These are phyloP conservation scores for Furcifer pardalis DNA, from an alignment of 2,797 vertebrate species.

Conservation along the genomic window DNA sequence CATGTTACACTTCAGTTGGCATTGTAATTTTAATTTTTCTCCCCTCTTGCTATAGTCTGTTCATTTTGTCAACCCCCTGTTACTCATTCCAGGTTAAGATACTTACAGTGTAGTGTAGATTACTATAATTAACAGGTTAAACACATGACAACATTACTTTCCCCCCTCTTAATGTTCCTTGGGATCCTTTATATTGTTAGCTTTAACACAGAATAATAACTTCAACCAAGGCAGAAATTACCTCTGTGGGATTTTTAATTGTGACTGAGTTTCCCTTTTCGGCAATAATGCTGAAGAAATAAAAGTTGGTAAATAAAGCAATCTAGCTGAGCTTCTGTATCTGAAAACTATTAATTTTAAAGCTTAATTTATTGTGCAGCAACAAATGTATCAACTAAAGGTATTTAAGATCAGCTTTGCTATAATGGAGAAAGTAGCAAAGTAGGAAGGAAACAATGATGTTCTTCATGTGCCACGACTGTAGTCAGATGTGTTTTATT, in stretches of 20 bases:
- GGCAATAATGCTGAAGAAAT: conserved; percentile 66
- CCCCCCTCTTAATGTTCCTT: conserved; percentile 64
- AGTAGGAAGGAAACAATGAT: not conserved
- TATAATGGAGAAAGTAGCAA: too few relatives aligned
- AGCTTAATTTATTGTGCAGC: conserved; percentile 25
- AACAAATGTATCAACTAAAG: conserved; percentile 1
- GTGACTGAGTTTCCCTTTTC: conserved; percentile 61
- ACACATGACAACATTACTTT: conserved; percentile 62
- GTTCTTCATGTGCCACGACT: not conserved
- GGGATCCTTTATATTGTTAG: conserved; percentile 59
- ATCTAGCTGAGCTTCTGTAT: conserved; percentile 53
- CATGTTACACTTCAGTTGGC: conserved; percentile 56
- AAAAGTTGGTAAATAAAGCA: conserved; percentile 68
- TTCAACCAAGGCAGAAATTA: conserved; percentile 62
- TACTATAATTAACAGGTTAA: conserved; percentile 71
- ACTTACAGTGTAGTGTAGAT: conserved; percentile 59
- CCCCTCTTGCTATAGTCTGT: conserved; percentile 64
- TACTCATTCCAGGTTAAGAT: conserved; percentile 67
- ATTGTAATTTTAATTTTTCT: conserved; percentile 66
- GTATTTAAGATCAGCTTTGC: conserved; percentile 5
- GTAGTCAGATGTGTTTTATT: too few relatives aligned
- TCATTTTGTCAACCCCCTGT: conserved; percentile 63
- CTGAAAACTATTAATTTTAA: conserved; percentile 58
- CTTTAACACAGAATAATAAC: conserved; percentile 54
- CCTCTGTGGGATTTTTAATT: conserved; percentile 46